Conservation (phyloP, 2,888 invertebrate species). For the Graphium colonna region DNA sequence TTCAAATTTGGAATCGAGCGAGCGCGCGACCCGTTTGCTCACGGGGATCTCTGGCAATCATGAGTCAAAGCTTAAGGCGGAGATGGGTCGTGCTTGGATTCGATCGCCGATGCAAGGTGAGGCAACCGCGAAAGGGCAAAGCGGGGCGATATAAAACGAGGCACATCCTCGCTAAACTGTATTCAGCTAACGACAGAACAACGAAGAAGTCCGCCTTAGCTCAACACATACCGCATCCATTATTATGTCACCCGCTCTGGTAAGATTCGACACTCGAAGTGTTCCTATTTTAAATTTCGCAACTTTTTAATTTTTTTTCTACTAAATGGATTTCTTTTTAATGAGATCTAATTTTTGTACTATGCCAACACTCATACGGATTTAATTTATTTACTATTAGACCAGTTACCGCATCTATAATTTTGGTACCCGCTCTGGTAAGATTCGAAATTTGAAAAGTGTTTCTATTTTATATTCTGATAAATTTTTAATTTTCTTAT, state of each 20-base stretch:
- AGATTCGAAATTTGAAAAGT: slow-evolving; percentile 38
- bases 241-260: slow-evolving; percentile 54
- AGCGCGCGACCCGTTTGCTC: background rate
- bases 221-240: slow-evolving; percentile 37
- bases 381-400: no score
- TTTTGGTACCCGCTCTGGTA: slow-evolving; percentile 59
- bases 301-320: no score
- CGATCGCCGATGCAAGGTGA: slow-evolving; percentile 68
- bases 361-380: no score
- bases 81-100: slow-evolving; percentile 46
- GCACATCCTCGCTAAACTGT: slow-evolving; percentile 65
- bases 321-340: no score
- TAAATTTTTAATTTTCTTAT: no score
- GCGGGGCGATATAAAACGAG: slow-evolving; percentile 74
- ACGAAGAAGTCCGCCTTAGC: slow-evolving; percentile 46
- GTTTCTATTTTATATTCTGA: background rate
- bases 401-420: slow-evolving; percentile 30
- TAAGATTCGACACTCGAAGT: slow-evolving; percentile 43
- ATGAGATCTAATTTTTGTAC: no score
- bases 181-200: slow-evolving; percentile 65
- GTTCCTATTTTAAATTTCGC: background rate
- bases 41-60: slow-evolving; percentile 32
- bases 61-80: slow-evolving; percentile 44
- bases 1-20: background rate
- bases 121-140: slow-evolving; percentile 76